Evolutionary conservation across 1,140 invertebrate genomes (phyloP).

Genomic region (Drosophila repletoides): DNA sequence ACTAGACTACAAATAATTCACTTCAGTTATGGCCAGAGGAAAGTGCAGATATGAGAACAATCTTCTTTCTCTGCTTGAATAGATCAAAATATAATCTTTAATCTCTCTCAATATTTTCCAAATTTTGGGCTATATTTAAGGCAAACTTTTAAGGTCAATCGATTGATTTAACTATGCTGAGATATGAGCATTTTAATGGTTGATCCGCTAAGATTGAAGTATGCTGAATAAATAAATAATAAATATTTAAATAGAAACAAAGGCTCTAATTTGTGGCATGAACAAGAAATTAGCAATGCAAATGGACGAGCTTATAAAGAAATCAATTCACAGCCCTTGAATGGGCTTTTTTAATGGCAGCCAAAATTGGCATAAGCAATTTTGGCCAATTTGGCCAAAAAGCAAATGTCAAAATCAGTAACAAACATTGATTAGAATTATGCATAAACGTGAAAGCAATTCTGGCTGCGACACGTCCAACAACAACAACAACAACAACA

Average conservation of each 20-base stretch:
- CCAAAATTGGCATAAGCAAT: slow-evolving; percentile 19
- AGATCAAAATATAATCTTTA: no score
- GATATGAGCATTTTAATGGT: no score
- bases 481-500: not conserved
- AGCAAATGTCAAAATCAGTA: slow-evolving; percentile 47
- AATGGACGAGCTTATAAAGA: slow-evolving; percentile 7
- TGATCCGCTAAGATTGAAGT: no score
- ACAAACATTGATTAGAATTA: slow-evolving; percentile 40
- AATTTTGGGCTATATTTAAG: no score
- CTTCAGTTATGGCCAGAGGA: no score
- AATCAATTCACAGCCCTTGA: slow-evolving; percentile 21
- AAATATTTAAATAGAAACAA: slow-evolving; percentile 11
- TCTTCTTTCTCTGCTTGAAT: no score
- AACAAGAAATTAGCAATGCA: slow-evolving; percentile 31
- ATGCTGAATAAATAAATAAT: no score
- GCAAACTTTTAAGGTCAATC: no score
- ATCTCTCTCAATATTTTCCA: no score
- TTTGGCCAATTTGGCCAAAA: slow-evolving; percentile 32
- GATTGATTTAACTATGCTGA: no score
- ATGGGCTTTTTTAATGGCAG: slow-evolving; percentile 18
- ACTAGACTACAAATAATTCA: no score
- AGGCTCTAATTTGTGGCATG: slow-evolving; percentile 11
- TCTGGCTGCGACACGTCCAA: slow-evolving; percentile 4
- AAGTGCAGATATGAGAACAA: no score
- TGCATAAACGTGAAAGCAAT: slow-evolving; percentile 24